These are phyloP conservation scores for Hydroisotoma schaefferi DNA, from an alignment of 2,888 invertebrate genomes.

Conservation along the genomic window DNA sequence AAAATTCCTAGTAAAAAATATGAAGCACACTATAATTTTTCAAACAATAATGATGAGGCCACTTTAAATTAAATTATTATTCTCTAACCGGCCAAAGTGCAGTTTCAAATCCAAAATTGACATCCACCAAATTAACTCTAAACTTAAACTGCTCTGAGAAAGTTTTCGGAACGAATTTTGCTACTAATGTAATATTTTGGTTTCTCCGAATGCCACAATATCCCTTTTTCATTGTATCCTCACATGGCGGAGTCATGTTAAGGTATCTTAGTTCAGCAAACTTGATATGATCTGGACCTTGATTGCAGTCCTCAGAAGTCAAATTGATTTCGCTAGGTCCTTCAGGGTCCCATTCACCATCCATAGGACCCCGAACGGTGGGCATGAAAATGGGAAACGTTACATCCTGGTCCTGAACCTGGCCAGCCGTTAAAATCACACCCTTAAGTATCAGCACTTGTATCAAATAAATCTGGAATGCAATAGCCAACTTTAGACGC, in stretches of 20 bases:
- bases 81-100: constrained; percentile 26
- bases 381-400: too few relatives aligned
- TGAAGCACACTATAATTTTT: neutral
- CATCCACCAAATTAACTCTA: constrained; percentile 18
- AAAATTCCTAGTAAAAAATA: constrained; percentile 23
- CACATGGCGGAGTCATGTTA: constrained; percentile 23
- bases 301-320: constrained; percentile 7
- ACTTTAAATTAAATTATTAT: too few relatives aligned
- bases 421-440: too few relatives aligned
- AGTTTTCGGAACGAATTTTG: constrained; percentile 20
- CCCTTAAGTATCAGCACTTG: too few relatives aligned
- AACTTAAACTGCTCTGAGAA: constrained; percentile 15
- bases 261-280: constrained; percentile 25
- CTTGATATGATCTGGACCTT: constrained; percentile 8
- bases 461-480: too few relatives aligned
- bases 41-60: neutral
- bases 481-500: too few relatives aligned
- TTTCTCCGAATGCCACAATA: constrained; percentile 26
- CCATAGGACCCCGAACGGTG: neutral
- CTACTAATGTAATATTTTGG: constrained; percentile 22
- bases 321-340: constrained; percentile 13
- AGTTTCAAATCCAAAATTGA: constrained; percentile 23
- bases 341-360: constrained; percentile 5
- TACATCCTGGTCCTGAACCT: too few relatives aligned
- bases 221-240: constrained; percentile 14